phyloP scores from a whole-genome alignment of 23 tunicate genomes.

The Ascidia mentula region DNA sequence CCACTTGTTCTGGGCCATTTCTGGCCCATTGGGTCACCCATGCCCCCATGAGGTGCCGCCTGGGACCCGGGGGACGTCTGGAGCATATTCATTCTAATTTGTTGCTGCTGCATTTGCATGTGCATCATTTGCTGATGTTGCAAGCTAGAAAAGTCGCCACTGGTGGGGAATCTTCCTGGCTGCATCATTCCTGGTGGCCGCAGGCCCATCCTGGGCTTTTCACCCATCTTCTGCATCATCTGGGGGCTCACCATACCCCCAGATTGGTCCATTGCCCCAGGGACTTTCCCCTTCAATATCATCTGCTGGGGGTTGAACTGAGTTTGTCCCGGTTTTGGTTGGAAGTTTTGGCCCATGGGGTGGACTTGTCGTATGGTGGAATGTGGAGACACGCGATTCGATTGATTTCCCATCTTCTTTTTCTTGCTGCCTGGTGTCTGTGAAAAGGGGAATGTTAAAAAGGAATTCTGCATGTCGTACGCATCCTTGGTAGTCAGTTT shows the following conservation, averaged over 20 bases:
- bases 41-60: background rate
- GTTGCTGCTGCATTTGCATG: constrained; percentile 47
- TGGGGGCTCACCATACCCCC: constrained; percentile 3
- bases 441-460: no score
- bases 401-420: background rate
- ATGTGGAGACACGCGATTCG: constrained; percentile 1
- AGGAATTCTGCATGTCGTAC: no score
- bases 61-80: constrained; percentile 19
- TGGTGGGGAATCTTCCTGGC: background rate
- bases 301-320: constrained; percentile 17
- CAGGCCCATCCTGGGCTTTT: background rate
- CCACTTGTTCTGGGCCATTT: constrained; percentile 28
- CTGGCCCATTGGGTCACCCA: constrained; percentile 30
- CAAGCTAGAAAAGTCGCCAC: constrained; percentile 17
- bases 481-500: no score
- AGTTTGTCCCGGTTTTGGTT: background rate
- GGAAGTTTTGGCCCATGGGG: constrained; percentile 22
- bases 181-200: constrained; percentile 3
- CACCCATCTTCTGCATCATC: constrained; percentile 12
- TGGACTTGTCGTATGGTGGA: constrained; percentile 5
- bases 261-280: constrained; percentile 5
- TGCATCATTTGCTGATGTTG: constrained; percentile 39
- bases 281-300: constrained; percentile 26
- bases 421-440: constrained; percentile 37
- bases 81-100: constrained; percentile 38